phyloP scores from a whole-genome alignment of 2,797 vertebrate species.

The Pseudochirops corinnae region DNA sequence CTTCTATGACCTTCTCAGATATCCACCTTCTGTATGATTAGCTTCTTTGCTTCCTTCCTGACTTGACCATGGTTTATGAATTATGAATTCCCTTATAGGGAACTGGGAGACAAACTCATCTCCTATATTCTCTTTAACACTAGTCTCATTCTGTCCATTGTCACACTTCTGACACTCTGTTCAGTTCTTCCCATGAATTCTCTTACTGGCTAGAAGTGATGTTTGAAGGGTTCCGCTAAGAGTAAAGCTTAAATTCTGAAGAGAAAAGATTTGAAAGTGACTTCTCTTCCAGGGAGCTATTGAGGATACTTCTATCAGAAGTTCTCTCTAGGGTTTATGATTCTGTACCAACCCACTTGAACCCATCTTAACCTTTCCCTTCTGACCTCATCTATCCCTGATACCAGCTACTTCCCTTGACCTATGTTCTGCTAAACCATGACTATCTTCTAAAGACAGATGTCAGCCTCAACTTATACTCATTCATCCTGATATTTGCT shows the following conservation, averaged over 20 bases:
- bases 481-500: conserved; percentile 46
- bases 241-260: neutral
- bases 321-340: conserved; percentile 18
- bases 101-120: neutral
- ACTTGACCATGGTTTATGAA: neutral
- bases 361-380: conserved; percentile 14
- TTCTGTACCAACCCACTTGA: conserved; percentile 31
- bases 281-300: conserved; percentile 68
- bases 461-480: neutral
- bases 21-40: neutral
- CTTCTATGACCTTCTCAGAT: neutral
- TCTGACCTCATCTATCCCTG: conserved; percentile 34
- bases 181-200: neutral
- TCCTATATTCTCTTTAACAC: neutral
- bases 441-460: conserved; percentile 53
- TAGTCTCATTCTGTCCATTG: neutral
- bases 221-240: neutral
- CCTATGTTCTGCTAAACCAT: neutral
- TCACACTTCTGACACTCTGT: neutral
- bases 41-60: neutral
- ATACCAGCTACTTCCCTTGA: conserved; percentile 12
- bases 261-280: neutral
- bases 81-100: neutral
- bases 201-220: neutral
- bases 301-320: conserved; percentile 75